Conservation (phyloP, 2,888 invertebrate species). For the Platycnemis pennipes region DNA sequence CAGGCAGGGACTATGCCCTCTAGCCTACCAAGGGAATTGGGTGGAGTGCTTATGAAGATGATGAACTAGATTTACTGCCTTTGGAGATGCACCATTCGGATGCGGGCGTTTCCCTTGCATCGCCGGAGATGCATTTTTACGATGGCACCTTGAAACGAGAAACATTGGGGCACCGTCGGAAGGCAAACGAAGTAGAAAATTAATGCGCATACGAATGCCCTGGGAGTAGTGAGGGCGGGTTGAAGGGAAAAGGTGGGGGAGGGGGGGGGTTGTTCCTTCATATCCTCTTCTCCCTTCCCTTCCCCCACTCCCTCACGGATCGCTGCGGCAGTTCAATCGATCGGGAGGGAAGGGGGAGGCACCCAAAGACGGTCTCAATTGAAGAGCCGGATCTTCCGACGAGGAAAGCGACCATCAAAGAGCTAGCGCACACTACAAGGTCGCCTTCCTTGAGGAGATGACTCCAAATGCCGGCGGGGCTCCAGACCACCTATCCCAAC, state of each 20-base stretch:
- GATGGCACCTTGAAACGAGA: neutral
- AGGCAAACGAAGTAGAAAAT: conserved; percentile 13
- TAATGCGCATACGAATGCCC: conserved; percentile 18
- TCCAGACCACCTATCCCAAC: neutral
- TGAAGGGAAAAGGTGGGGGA: neutral
- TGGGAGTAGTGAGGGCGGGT: neutral
- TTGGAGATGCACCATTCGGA: neutral
- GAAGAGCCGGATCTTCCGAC: neutral
- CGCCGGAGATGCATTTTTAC: neutral
- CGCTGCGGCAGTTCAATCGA: conserved; percentile 16
- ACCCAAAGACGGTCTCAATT: neutral
- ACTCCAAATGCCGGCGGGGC: neutral
- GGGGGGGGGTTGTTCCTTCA: neutral
- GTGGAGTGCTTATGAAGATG: too few relatives aligned
- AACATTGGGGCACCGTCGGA: neutral
- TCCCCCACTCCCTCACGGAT: neutral
- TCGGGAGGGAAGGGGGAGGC: neutral
- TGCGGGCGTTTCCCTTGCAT: neutral
- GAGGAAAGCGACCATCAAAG: too few relatives aligned
- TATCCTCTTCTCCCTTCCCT: neutral
- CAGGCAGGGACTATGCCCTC: too few relatives aligned
- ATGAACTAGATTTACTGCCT: too few relatives aligned
- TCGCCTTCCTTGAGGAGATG: neutral
- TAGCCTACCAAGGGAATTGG: too few relatives aligned
- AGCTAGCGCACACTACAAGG: neutral